phyloP scores from a whole-genome alignment of 1,140 invertebrate genomes.

The Dendroctonus ponderosae region DNA sequence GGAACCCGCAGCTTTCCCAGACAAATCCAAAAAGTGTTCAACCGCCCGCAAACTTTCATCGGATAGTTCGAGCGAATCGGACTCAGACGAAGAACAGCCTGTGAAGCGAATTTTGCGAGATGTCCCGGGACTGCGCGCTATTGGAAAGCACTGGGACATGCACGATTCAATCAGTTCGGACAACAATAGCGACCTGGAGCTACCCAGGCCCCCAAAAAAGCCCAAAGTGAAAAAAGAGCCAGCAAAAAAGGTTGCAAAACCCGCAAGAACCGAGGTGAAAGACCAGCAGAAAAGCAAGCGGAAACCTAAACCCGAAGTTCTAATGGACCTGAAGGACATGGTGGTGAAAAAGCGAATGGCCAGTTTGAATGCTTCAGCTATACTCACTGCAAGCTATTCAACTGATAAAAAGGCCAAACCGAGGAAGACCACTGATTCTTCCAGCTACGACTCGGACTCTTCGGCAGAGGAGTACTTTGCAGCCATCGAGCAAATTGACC shows the following conservation, averaged over 20 bases:
- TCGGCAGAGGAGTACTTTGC: conserved; percentile 48
- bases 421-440: conserved; percentile 56
- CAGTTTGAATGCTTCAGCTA: conserved; percentile 87
- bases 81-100: conserved; percentile 49
- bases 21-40: conserved; percentile 36
- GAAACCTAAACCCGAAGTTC: conserved; percentile 58
- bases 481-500: conserved; percentile 48
- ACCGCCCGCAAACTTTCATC: background rate
- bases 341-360: conserved; percentile 89
- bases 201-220: conserved; percentile 27
- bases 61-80: conserved; percentile 41
- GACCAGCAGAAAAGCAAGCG: conserved; percentile 41
- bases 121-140: conserved; percentile 71
- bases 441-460: conserved; percentile 56
- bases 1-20: conserved; percentile 44
- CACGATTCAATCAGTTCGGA: conserved; percentile 61
- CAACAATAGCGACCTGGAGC: conserved; percentile 49
- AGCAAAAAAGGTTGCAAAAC: conserved; percentile 13
- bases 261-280: conserved; percentile 28
- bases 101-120: conserved; percentile 61
- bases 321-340: conserved; percentile 84
- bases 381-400: conserved; percentile 84
- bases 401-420: conserved; percentile 67
- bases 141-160: conserved; percentile 81
- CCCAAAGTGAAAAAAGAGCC: conserved; percentile 33